Evolutionary conservation across 2,113 vertebrate genomes (phyloP), one percentile per base, ranked within the genome.

Genomic region (Ranitomeya variabilis): DNA sequence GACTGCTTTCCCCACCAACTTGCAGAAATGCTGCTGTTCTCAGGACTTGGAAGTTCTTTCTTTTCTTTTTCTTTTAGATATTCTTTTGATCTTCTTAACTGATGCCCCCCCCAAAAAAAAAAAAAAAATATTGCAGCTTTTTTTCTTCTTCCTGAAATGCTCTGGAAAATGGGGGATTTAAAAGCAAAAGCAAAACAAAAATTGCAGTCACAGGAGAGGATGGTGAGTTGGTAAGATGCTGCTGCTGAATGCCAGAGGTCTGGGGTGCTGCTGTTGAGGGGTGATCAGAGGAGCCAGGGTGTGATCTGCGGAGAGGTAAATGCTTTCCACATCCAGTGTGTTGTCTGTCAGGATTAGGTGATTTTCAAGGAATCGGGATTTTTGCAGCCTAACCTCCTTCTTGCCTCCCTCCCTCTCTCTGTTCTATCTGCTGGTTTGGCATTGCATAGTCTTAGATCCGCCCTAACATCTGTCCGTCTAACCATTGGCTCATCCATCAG

Each of bases 391-490:
- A 90, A 91, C 91, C 93, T 93, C 89, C 66, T 81, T 84, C 51
- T 83, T 84, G 82, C 82, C 81, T 84, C 60, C 82, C 81, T 92
- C 91, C 78, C 13, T 66, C 88, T 26, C 0, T 85, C 84, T 89
- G 60, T 88, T 82, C 90, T 85, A 91, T 91, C 91, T 95, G 92
- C 93, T 83, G 94, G 94, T 93, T 92, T 91, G 92, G 94, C 94
- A 90, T 95, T 90, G 93, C 93, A 91, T 93, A 93, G 96, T 91
- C 95, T 95, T 96, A 95, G 96, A 96, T 96, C 97, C 97, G 96
- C 98, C 98, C 97, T 92, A 97, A 96, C 97, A 98, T 98, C 97
- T 98, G 97, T 96, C 98, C 94, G 95, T 97, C 97, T 97, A 92
- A 95, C 97, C 97, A 96, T 94, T 95, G 96, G 96, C 94, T 96